Conservation (phyloP, 2,797 vertebrate species). For the Crossoptilon crossoptilon region DNA sequence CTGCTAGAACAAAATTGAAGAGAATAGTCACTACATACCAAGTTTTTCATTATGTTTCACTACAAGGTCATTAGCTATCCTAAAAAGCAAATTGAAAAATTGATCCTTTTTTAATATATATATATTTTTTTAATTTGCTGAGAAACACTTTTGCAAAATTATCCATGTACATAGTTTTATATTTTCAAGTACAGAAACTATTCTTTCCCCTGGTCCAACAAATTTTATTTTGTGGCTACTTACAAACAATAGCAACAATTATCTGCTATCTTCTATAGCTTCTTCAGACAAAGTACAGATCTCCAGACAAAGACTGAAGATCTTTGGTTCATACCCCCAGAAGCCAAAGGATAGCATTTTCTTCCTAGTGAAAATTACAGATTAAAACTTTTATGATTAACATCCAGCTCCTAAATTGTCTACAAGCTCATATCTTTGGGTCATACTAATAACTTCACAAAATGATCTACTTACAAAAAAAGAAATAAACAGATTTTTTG, state of each 20-base stretch:
- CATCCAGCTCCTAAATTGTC: background rate
- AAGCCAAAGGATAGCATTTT: background rate
- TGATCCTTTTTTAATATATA: background rate
- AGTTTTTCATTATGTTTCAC: background rate
- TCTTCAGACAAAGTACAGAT: background rate
- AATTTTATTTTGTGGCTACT: background rate
- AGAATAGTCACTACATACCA: background rate
- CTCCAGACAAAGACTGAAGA: background rate
- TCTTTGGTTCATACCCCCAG: background rate
- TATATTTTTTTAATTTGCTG: background rate
- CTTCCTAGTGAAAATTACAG: background rate
- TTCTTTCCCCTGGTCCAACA: fast-evolving
- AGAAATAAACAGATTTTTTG: background rate
- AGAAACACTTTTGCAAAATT: background rate
- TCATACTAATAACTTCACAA: background rate
- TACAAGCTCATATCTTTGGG: background rate
- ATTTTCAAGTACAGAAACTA: background rate
- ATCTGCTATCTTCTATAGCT: background rate
- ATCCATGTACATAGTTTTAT: background rate
- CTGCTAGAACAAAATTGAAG: background rate
- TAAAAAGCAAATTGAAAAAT: background rate
- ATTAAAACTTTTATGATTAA: background rate
- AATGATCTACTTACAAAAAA: background rate
- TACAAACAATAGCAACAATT: background rate
- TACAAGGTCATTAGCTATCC: background rate